Base-by-base conservation (phyloP, 1,140 invertebrate species). In the Drosophila ironensis region DNA sequence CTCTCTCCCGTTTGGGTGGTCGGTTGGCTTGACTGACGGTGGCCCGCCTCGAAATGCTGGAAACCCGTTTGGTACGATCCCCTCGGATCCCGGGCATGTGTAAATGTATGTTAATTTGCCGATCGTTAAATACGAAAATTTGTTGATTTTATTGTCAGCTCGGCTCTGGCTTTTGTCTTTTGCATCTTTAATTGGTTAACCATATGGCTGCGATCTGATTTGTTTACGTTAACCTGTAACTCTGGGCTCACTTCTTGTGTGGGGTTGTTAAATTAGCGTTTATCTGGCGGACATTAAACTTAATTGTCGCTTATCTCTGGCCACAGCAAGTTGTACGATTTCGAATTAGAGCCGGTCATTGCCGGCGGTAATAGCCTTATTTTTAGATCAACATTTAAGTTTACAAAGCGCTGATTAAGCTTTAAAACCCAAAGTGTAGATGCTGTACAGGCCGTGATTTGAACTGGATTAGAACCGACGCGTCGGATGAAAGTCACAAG, bases 91-190 rank as follows among this genome's bases (percentile, higher is more conserved):
- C 40, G 51, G n/a, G 38, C 25, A 30, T 63, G 48, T 76, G 73
- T 72, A 72, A 77, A 71, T 71, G 61, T 82, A 84, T 82, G 78
- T 84, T 84, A 82, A 82, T 82, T 84, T 66, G 53, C 37, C 54
- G 54, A 82, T 84, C 73, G 70, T 78, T 66, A 61, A 71, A 73
- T 73, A 69, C 57, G 60, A 71, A 68, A 78, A 78, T 84, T 78
- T 84, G 72, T 84, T 84, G 61, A 77, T 73, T 84, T 77, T 68
- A 77, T 77, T 82, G 63, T 78, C 41, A 48, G 66, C 45, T 81
- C 24, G 38, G 50, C 35, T 64, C 59, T 61, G 52, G 53, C 46
- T 60, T 42, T 72, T 48, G 60, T 66, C 57, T 72, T 73, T 60
- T 45, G 45, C 70, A 52, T 57, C 12, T 59, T 72, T 66, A 66